Percentiles rank a stretch among this genome's conserved stretches.
Conservation (phyloP, 2,888 invertebrate species). For the Diarsia rubi region DNA sequence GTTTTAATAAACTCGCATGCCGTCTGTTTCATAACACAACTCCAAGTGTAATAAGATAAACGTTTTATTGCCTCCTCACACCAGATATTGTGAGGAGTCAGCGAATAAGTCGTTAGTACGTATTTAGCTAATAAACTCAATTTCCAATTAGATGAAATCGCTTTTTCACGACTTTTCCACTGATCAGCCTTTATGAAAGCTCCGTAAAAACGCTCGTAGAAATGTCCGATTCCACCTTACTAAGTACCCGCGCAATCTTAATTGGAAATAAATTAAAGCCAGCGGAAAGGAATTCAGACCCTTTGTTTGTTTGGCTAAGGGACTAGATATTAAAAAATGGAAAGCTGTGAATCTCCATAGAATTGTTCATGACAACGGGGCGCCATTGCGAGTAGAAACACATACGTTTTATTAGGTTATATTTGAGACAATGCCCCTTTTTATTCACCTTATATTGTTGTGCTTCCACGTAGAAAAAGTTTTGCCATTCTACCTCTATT, state of each 20-base stretch:
- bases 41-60: constrained; percentile 47
- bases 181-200: constrained; percentile 78
- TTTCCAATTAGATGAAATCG: constrained; percentile 78
- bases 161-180: constrained; percentile 74
- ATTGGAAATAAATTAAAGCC: constrained; percentile 79
- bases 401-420: constrained; percentile 65
- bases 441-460: constrained; percentile 61
- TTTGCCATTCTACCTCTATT: constrained; percentile 61
- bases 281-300: constrained; percentile 71
- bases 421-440: constrained; percentile 64
- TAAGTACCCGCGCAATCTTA: constrained; percentile 73
- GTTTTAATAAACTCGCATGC: constrained; percentile 56
- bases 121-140: constrained; percentile 74
- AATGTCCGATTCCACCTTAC: constrained; percentile 61
- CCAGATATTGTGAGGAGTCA: constrained; percentile 62
- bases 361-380: constrained; percentile 53
- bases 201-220: constrained; percentile 70
- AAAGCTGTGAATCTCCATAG: constrained; percentile 58
- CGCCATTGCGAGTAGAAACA: constrained; percentile 50
- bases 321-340: constrained; percentile 64
- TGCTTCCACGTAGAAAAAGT: constrained; percentile 63
- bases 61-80: constrained; percentile 58
- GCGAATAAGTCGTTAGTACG: constrained; percentile 62
- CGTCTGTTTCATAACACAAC: constrained; percentile 54
- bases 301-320: constrained; percentile 66